A percentile compares a stretch with the other conserved stretches of the same genome.
Evolutionary conservation across 2,113 vertebrate species (phyloP).

Genomic region (Mormoops blainvillei): DNA sequence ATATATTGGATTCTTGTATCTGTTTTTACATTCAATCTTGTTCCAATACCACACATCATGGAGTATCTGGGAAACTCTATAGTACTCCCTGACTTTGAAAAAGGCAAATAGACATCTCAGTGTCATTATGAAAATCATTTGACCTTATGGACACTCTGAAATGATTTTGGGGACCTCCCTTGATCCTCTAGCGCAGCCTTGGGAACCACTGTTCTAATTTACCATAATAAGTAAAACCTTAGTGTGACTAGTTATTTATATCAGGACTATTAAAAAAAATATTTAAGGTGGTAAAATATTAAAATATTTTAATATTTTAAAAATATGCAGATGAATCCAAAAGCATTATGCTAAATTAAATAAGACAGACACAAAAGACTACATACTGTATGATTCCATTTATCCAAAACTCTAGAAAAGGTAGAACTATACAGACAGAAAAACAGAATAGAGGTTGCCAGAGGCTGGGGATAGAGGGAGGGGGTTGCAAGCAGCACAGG

Average conservation of each 20-base stretch:
- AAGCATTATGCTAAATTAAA: not conserved
- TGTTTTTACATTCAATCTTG: not conserved
- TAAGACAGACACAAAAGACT: not conserved
- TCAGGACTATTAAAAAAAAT: not conserved
- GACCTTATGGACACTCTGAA: not conserved
- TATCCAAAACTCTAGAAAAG: conserved; percentile 10
- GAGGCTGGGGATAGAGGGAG: not conserved
- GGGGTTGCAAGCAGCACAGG: not conserved
- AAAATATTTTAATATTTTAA: too few species aligned
- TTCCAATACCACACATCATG: accelerated
- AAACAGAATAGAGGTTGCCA: not conserved
- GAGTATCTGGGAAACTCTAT: not conserved
- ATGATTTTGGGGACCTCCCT: not conserved
- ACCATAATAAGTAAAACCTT: not conserved
- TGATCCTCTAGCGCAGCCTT: not conserved
- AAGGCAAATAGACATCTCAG: not conserved
- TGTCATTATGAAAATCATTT: not conserved
- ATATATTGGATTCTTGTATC: not conserved
- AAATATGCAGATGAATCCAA: not conserved
- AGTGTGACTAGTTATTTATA: not conserved
- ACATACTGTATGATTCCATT: not conserved
- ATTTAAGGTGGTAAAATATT: not conserved
- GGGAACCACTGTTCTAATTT: not conserved
- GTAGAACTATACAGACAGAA: not conserved
- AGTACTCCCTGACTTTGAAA: not conserved